phyloP scores from a whole-genome alignment of 2,797 vertebrate species.

The Carapus acus region DNA sequence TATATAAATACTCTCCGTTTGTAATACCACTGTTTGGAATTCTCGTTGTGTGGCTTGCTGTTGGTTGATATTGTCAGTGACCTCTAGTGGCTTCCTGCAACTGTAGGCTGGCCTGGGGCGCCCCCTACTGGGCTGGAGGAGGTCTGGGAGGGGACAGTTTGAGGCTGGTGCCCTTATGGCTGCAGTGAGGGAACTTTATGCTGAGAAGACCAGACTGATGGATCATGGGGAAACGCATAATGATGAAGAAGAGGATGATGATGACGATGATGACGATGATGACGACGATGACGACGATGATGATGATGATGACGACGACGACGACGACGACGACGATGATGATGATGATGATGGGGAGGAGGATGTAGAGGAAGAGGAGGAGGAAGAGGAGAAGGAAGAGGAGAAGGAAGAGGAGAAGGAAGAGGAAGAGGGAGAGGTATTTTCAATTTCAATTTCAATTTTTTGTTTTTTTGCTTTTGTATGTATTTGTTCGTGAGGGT shows the following conservation, averaged over 20 bases:
- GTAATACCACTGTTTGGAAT: too few relatives aligned
- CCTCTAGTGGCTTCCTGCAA: background rate
- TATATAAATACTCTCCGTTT: slow-evolving; percentile 24
- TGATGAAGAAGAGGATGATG: slow-evolving; percentile 35
- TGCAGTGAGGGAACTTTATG: slow-evolving; percentile 46
- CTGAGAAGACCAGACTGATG: slow-evolving; percentile 52
- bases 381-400: slow-evolving; percentile 33
- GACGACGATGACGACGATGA: slow-evolving; percentile 36
- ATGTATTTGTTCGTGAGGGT: background rate
- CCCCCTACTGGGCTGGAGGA: slow-evolving; percentile 54
- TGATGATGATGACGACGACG: slow-evolving; percentile 27
- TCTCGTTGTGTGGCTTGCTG: too few relatives aligned
- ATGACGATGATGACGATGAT: slow-evolving; percentile 6
- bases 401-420: slow-evolving; percentile 44
- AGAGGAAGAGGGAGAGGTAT: too few relatives aligned
- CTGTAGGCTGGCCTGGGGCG: slow-evolving; percentile 53
- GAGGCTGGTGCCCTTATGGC: slow-evolving; percentile 36
- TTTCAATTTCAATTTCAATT: too few relatives aligned
- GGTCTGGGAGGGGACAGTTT: slow-evolving; percentile 21
- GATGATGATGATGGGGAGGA: slow-evolving; percentile 35
- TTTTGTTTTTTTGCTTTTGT: slow-evolving; percentile 4
- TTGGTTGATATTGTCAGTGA: background rate
- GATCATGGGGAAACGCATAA: slow-evolving; percentile 40
- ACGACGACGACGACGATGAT: slow-evolving; percentile 25
- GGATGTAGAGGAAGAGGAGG: background rate